A percentile compares a stretch with the other conserved stretches of the same genome.
phyloP scores from a whole-genome alignment of 1,140 invertebrate genomes.

The Aleiodes sp. region DNA sequence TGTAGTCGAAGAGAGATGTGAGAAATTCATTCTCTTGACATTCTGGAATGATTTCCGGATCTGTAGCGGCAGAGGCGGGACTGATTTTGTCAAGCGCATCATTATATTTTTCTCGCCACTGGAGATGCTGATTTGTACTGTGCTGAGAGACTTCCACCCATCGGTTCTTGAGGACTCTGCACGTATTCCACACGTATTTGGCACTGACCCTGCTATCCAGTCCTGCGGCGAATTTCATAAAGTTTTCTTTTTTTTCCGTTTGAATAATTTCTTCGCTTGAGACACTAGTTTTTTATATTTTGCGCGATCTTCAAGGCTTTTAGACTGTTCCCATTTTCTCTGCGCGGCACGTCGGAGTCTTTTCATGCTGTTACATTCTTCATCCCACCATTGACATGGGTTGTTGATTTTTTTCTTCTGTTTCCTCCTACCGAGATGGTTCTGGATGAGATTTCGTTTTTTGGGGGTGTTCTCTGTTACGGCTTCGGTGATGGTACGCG shows the following conservation, averaged over 20 bases:
- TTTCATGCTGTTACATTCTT: constrained; percentile 6
- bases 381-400: constrained; percentile 20
- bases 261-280: constrained; percentile 11
- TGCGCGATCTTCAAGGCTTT: background rate
- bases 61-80: background rate
- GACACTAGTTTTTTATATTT: background rate
- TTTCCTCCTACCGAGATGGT: background rate
- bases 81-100: background rate
- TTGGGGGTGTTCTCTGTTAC: background rate
- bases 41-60: background rate
- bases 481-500: background rate
- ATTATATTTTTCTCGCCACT: background rate
- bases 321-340: background rate
- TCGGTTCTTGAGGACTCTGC: constrained; percentile 32
- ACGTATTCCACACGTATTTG: constrained; percentile 28
- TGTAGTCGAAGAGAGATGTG: background rate
- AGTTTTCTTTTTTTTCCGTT: constrained; percentile 1
- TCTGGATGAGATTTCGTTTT: background rate
- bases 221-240: constrained; percentile 17
- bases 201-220: background rate
- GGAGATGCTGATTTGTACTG: background rate
- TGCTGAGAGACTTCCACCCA: constrained; percentile 2
- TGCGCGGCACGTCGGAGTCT: background rate
- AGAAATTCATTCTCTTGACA: constrained; percentile 7
- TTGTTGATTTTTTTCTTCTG: background rate